A percentile compares a stretch with the other conserved stretches of the same genome.
Evolutionary conservation across 2,797 vertebrate species (phyloP).

Genomic region (Platyrinchus mystaceus): DNA sequence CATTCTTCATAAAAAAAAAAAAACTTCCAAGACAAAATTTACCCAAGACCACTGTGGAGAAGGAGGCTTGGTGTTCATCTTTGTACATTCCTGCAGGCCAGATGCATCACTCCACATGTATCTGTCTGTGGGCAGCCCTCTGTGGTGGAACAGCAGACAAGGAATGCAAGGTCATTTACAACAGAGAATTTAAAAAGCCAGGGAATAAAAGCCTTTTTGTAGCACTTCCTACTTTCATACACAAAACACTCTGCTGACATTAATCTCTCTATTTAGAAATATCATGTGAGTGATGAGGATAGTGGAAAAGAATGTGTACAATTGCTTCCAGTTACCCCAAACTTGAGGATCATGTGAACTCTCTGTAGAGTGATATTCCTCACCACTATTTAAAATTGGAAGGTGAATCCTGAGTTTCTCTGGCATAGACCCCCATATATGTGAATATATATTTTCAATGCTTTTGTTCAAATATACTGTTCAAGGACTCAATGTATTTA

Average conservation of each 20-base stretch:
- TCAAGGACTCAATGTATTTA: neutral
- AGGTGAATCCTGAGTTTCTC: neutral
- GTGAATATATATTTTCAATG: neutral
- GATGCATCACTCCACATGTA: slow-evolving; percentile 98
- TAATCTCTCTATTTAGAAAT: neutral
- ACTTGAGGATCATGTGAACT: neutral
- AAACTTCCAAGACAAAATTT: slow-evolving; percentile 26
- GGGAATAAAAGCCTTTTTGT: neutral
- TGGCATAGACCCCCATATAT: neutral
- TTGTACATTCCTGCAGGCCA: slow-evolving; percentile 93
- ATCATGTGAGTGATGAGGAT: neutral
- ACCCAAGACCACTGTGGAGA: slow-evolving; percentile 97
- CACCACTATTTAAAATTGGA: neutral
- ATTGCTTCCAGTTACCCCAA: neutral
- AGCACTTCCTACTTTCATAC: neutral
- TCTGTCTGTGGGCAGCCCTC: slow-evolving; percentile 94
- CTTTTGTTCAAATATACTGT: neutral
- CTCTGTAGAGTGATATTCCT: neutral
- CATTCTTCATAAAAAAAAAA: neutral
- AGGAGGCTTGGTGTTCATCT: slow-evolving; percentile 87
- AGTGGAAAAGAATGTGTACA: neutral
- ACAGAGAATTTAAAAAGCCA: fast-evolving
- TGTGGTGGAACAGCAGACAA: slow-evolving; percentile 41
- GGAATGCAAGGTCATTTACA: neutral
- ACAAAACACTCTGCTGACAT: neutral